Base-by-base conservation (phyloP, 2,797 vertebrate genomes). In the Tachyglossus aculeatus region DNA sequence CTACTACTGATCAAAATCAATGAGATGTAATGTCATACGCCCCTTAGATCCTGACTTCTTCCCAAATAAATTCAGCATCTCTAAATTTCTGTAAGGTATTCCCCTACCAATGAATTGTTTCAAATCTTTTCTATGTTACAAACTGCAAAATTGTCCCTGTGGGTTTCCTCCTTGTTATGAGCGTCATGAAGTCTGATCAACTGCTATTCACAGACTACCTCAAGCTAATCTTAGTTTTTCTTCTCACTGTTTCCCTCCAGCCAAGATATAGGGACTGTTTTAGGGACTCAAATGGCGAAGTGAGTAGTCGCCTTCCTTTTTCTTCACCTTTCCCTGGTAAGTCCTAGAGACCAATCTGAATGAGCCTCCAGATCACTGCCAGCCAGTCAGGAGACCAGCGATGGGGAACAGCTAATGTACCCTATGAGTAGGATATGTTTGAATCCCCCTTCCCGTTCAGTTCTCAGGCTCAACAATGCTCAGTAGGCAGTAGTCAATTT, bases 401-500 rank as follows among this genome's bases (percentile, higher is more conserved):
- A 34, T 57, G 61, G 68, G 79, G 62, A 69, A 76, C 61, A 66
- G 66, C 71, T 70, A 85, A 75, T 71, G 87, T 81, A 29, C 14
- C 1, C 24, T 24, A 10, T 68, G 70, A 88, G 78, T 82, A 75
- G 86, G 83, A 77, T 57, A 73, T 9, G 39, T 78, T 68, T 81
- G 76, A 64, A 71, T 84, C 77, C 0, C 13, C 78, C 33, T 89
- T 88, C 73, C 70, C 65, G 16, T 87, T 90, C 72, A 57, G 83
- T 81, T 89, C 85, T 92, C 85, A 85, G 72, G 67, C 84, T 83
- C 78, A 80, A 90, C 88, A 92, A 90, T 90, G 77, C 90, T 90
- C 91, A 93, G 91, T 89, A 88, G 91, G 90, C 80, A 88, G 78
- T 61, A 89, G 88, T 88, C 84, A 90, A 91, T 92, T 91, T 90